These are phyloP conservation scores for Holacanthus passer DNA, from an alignment of 2,113 vertebrate genomes.

Conservation along the genomic window DNA sequence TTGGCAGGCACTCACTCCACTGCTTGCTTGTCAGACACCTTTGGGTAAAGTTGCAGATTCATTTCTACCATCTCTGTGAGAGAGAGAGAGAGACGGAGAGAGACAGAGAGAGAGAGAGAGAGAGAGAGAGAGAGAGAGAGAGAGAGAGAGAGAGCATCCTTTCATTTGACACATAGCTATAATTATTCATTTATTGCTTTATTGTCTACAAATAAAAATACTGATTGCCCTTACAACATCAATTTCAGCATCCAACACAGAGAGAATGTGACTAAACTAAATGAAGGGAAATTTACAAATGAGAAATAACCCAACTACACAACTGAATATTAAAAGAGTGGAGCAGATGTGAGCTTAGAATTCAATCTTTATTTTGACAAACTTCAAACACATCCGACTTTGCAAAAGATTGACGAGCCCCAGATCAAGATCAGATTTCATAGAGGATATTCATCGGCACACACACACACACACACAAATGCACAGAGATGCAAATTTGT, in stretches of 20 bases:
- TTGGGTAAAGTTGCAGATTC: neutral
- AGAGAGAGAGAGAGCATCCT: neutral
- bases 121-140: too few species aligned
- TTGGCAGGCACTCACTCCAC: constrained; percentile 2
- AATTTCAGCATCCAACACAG: neutral
- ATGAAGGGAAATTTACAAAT: neutral
- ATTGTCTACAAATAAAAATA: too few species aligned
- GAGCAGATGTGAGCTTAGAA: neutral
- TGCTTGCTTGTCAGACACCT: neutral
- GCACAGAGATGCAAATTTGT: neutral
- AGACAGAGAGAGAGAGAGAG: too few species aligned
- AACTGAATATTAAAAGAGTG: constrained; percentile 25
- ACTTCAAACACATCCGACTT: constrained; percentile 41
- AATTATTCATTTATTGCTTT: neutral
- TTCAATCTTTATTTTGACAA: constrained; percentile 38
- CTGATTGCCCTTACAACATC: neutral
- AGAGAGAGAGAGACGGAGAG: too few species aligned
- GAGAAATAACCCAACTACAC: neutral
- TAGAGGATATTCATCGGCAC: constrained; percentile 10
- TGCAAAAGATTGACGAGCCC: constrained; percentile 39
- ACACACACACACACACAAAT: neutral
- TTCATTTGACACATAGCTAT: neutral
- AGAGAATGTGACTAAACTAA: neutral
- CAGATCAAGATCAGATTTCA: constrained; percentile 34
- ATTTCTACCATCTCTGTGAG: neutral